Base-by-base conservation (phyloP, 2,113 vertebrate species). In the Cryptomyrus ogoouensis region DNA sequence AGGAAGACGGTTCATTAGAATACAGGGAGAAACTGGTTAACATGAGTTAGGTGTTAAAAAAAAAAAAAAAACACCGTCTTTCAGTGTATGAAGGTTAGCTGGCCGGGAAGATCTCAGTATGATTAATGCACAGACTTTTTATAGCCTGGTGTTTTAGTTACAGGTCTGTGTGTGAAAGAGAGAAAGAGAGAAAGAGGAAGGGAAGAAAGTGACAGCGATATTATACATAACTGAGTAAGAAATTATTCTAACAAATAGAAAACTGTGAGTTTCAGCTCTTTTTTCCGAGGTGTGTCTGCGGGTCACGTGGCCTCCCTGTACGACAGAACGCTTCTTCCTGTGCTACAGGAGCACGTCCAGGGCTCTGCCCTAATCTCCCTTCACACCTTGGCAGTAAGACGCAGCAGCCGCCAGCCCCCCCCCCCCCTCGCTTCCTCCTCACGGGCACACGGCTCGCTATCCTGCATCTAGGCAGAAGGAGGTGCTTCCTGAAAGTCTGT, bases 61-160 rank as follows among this genome's bases (percentile, higher is more conserved):
- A 42, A 44, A 17, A 84, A 53, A 35, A 87, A 87, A 87, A 87
- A 83, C 0, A 21, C 42, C 3, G 27, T 87, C 85, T 87, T 87
- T 21, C 85, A 87, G 50, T 53, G 50, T 27, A 87, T 87, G 85
- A 56, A 87, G 85, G 47, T 47, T 84, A 87, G 85, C 85, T 35
- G n/a, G 85, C 35, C 50, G 50, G 49, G 84, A 86, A 49, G 50
- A 87, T 31, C 85, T 87, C 85, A 21, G 50, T 35, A 56, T 87
- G 47, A 87, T 87, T 87, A 87, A 87, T 87, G 50, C 85, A 87
- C 1, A 35, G 85, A 17, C 85, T 87, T 53, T 53, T 52, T 87
- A 56, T 87, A 87, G 50, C 85, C 85, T 19, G n/a, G 39, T 44
- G 35, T 84, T 47, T 84, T 46, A 84, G 42, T 47, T 47, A 35